Evolutionary conservation across 1,140 invertebrate species (phyloP), one percentile per base, ranked within the genome.

Genomic region (Subanguina moxae): DNA sequence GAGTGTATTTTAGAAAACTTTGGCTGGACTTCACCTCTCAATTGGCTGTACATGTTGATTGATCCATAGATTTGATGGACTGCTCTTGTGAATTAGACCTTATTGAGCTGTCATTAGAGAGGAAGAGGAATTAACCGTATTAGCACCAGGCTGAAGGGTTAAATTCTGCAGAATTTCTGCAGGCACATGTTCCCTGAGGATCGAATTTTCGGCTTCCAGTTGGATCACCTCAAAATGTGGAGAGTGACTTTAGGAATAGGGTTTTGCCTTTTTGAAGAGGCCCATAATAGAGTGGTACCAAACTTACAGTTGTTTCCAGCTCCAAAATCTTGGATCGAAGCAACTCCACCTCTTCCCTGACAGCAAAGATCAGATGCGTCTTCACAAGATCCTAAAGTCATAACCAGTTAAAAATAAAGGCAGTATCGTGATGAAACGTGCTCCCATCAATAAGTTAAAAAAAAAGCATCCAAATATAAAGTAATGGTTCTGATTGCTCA

Each of bases 331-430:
- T 70, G 9, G 69, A 48, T n/a, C 75, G 62, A n/a, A 82, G 69
- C 9, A 68, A 30, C 32, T 82, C 80, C 1, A 82, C 78, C 63
- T 82, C 80, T 56, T 82, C 80, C 13, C 82, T 74, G 42, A 82
- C 80, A 15, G 80, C 80, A 63, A 80, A 82, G 62, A 81, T 82
- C 25, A 82, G 62, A 68, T 82, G 80, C 13, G 76, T 78, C 59
- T 82, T 82, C 3, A 82, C 80, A 25, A 82, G 64, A 64, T 82
- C 80, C 78, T 80, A 25, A 76, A 70, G 15, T 21, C 3, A 28
- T 7, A 1, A 73, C 46, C 15, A 27, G 42, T 64, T 48, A 19
- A 19, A 38, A 21, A 57, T 52, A 56, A n/a, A n/a, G n/a, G n/a
- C n/a, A n/a, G n/a, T n/a, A n/a, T n/a, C n/a, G n/a, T n/a, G n/a